Percentiles rank a stretch among this genome's conserved stretches.
Conservation (phyloP, 2,888 invertebrate genomes). For the Petrophora chlorosata region DNA sequence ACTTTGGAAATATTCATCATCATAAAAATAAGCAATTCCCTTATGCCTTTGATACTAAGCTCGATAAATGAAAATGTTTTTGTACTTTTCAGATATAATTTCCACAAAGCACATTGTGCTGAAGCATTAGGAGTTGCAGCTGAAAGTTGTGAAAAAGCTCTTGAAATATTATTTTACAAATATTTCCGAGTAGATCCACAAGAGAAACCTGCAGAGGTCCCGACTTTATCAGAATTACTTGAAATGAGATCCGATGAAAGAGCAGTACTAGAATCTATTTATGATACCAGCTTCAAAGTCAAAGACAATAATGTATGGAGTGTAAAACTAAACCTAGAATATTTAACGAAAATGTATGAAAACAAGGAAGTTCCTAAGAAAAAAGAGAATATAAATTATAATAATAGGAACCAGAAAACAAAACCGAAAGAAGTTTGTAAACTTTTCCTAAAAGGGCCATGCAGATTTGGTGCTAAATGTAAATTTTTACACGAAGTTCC, state of each 20-base stretch:
- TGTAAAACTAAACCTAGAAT: constrained; percentile 86
- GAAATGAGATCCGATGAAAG: constrained; percentile 89
- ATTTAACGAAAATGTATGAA: constrained; percentile 83
- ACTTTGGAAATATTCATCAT: too few relatives aligned
- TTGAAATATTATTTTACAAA: constrained; percentile 88
- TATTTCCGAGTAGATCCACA: constrained; percentile 84
- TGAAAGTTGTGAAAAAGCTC: constrained; percentile 88
- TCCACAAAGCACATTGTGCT: constrained; percentile 88
- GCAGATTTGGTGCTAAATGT: constrained; percentile 90
- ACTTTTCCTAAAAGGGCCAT: constrained; percentile 86
- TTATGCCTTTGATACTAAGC: too few relatives aligned
- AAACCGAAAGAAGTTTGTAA: constrained; percentile 85
- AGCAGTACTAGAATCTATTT: constrained; percentile 90
- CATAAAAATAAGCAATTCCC: too few relatives aligned
- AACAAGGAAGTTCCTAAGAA: constrained; percentile 75
- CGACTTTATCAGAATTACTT: constrained; percentile 79
- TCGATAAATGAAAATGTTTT: constrained; percentile 9
- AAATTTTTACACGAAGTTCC: constrained; percentile 87
- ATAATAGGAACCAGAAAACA: constrained; percentile 62
- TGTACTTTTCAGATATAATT: constrained; percentile 86
- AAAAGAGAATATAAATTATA: constrained; percentile 67
- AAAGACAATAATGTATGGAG: constrained; percentile 90
- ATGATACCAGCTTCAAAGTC: constrained; percentile 87
- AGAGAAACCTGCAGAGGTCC: constrained; percentile 65
- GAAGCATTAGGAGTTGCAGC: constrained; percentile 88